Conservation (phyloP, 2,797 vertebrate species). For the Streptopelia turtur region DNA sequence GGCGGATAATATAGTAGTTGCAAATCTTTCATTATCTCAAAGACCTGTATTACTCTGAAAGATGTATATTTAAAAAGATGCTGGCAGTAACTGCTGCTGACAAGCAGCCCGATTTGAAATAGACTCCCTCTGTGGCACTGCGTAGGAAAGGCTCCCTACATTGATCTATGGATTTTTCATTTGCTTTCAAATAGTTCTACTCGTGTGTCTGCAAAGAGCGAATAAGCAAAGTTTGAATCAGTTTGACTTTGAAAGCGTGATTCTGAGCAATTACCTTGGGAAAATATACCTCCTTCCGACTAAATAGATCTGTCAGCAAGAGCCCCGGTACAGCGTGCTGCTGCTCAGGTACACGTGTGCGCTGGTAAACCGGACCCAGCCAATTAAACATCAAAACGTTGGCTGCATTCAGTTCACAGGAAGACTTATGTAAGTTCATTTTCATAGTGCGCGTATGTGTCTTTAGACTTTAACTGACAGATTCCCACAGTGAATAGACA, state of each 20-base stretch:
- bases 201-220: constrained; percentile 63
- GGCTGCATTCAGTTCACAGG: constrained; percentile 72
- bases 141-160: constrained; percentile 19
- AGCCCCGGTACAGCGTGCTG: constrained; percentile 28
- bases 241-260: constrained; percentile 79
- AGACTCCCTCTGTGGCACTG: constrained; percentile 51
- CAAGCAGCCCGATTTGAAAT: constrained; percentile 62
- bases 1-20: constrained; percentile 41
- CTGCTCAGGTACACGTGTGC: constrained; percentile 59
- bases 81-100: constrained; percentile 55
- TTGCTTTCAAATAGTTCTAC: constrained; percentile 75
- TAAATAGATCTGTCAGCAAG: constrained; percentile 82
- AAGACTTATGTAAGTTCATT: constrained; percentile 81
- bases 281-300: constrained; percentile 70
- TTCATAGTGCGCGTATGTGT: constrained; percentile 75
- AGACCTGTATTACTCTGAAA: constrained; percentile 57
- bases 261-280: constrained; percentile 80
- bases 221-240: constrained; percentile 78
- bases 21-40: constrained; percentile 68
- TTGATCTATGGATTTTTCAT: constrained; percentile 71
- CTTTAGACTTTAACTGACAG: constrained; percentile 83
- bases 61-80: constrained; percentile 69
- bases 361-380: constrained; percentile 71
- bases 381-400: constrained; percentile 83
- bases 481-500: constrained; percentile 78